Conservation (phyloP, 2,888 invertebrate species). For the Cyaniris semiargus region DNA sequence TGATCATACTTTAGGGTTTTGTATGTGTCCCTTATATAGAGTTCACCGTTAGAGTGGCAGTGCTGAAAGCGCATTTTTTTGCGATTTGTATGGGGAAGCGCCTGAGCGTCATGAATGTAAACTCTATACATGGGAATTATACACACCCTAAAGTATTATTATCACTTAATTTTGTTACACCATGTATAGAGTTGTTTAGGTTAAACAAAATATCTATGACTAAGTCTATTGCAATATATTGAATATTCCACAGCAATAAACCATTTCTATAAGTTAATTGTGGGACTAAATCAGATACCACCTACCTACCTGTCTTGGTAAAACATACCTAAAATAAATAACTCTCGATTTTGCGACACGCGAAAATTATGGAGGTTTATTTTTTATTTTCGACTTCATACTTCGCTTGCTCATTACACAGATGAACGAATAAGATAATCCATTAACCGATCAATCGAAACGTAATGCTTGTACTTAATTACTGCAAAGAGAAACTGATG, state of each 20-base stretch:
- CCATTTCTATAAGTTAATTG: neutral
- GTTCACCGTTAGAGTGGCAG: no score
- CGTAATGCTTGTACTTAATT: slow-evolving; percentile 22
- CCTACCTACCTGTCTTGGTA: neutral
- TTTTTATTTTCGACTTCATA: neutral
- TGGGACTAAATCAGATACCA: neutral
- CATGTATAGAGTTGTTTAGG: no score
- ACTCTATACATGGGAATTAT: no score
- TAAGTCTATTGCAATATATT: neutral
- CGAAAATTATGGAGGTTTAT: neutral
- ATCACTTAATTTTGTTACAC: no score
- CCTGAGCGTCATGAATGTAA: no score
- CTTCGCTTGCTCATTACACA: no score
- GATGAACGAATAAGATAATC: no score
- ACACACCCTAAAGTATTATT: no score
- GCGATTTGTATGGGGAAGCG: no score
- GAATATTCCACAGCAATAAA: neutral
- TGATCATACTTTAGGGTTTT: no score
- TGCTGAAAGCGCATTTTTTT: no score
- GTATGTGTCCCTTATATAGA: no score
- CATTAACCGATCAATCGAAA: slow-evolving; percentile 24
- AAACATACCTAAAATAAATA: neutral
- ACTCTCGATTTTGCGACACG: neutral
- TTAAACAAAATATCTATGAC: neutral
- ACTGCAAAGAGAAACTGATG: slow-evolving; percentile 5